phyloP scores from a whole-genome alignment of 2,113 vertebrate genomes.

The Anolis sagrei region DNA sequence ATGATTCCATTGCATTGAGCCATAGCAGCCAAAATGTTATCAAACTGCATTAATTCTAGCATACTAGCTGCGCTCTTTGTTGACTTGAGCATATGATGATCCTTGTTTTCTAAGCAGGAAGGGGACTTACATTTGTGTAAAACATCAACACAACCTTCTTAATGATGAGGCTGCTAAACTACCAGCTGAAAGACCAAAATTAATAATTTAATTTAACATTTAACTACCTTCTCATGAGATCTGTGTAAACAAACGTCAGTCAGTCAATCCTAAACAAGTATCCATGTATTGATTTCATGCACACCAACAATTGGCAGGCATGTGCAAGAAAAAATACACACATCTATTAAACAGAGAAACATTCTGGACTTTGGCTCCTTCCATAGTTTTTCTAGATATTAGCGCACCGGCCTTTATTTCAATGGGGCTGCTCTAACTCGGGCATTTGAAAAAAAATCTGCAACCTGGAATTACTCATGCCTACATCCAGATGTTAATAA shows the following conservation, averaged over 20 bases:
- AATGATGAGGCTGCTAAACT: no score
- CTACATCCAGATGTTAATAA: slow-evolving; percentile 1
- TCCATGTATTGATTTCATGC: neutral
- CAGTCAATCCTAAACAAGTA: neutral
- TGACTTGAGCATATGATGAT: no score
- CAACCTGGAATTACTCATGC: neutral
- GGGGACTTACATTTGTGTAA: no score
- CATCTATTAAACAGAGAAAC: neutral
- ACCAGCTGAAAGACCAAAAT: no score
- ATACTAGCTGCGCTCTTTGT: no score
- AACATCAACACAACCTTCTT: no score
- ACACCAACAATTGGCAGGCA: neutral
- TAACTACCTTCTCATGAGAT: neutral
- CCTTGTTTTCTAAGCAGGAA: no score
- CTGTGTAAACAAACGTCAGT: neutral
- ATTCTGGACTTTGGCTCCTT: neutral
- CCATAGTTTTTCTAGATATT: neutral
- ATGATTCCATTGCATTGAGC: no score
- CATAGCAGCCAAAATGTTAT: no score
- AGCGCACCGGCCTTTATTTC: neutral
- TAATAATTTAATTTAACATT: no score
- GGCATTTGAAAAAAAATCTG: neutral
- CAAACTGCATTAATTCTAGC: no score
- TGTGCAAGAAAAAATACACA: no score
- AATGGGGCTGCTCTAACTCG: neutral